Evolutionary conservation across 1,140 invertebrate species (phyloP).

Genomic region (Coelopa frigida): DNA sequence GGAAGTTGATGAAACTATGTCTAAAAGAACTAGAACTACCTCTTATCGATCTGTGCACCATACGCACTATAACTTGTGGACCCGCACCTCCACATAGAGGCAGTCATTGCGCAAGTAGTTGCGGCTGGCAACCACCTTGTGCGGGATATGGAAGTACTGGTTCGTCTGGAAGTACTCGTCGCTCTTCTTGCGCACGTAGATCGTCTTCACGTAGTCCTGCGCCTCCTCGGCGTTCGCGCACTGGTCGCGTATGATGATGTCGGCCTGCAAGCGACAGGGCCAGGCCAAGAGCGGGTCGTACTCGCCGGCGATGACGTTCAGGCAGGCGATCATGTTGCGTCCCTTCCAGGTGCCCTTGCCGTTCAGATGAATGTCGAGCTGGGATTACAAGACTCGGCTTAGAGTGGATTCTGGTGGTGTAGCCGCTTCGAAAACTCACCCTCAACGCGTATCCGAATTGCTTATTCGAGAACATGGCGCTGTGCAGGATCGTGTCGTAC

Average conservation of each 20-base stretch:
- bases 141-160: slow-evolving; percentile 66
- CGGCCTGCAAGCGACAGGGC: slow-evolving; percentile 58
- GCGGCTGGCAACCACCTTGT: slow-evolving; percentile 56
- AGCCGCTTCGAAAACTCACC: slow-evolving; percentile 41
- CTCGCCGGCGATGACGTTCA: slow-evolving; percentile 57
- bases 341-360: slow-evolving; percentile 66
- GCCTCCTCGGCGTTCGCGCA: slow-evolving; percentile 44
- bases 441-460: slow-evolving; percentile 65
- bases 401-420: too few species aligned
- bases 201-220: slow-evolving; percentile 48
- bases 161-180: slow-evolving; percentile 52
- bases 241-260: slow-evolving; percentile 57
- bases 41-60: too few species aligned
- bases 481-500: slow-evolving; percentile 53
- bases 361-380: slow-evolving; percentile 61
- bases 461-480: slow-evolving; percentile 58
- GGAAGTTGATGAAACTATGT: too few species aligned
- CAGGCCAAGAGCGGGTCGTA: slow-evolving; percentile 62
- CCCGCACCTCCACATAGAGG: slow-evolving; percentile 57
- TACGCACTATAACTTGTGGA: slow-evolving; percentile 30
- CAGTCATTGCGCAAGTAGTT: slow-evolving; percentile 59
- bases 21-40: too few species aligned
- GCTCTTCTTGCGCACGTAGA: slow-evolving; percentile 44
- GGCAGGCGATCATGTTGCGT: slow-evolving; percentile 57
- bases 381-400: slow-evolving; percentile 14